phyloP scores from a whole-genome alignment of 2,797 vertebrate genomes.

The Sebastes paucispinis region DNA sequence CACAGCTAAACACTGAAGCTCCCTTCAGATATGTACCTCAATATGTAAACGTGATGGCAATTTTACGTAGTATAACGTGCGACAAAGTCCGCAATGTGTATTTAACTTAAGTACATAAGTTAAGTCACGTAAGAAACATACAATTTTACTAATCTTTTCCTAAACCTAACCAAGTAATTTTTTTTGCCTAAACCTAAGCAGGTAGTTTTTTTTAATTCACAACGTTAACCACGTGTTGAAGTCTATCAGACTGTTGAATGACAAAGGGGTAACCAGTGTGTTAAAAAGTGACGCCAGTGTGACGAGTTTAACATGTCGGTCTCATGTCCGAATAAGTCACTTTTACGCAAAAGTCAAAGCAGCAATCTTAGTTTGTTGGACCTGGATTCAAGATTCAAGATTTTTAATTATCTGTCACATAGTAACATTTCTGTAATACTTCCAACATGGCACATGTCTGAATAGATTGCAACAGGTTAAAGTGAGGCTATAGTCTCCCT shows the following conservation, averaged over 20 bases:
- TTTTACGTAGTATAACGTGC: no score
- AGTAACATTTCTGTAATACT: no score
- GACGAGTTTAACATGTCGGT: neutral
- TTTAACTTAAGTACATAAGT: neutral
- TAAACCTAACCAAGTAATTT: no score
- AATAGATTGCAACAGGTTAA: neutral
- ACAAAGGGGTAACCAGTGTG: neutral
- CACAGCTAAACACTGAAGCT: neutral
- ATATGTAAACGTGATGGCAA: no score
- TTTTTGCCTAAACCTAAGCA: neutral
- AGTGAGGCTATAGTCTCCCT: neutral
- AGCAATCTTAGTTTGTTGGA: neutral
- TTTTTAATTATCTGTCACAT: no score
- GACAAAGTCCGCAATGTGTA: no score
- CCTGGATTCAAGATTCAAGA: no score
- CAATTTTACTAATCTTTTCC: no score
- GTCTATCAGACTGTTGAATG: neutral
- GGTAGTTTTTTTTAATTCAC: neutral
- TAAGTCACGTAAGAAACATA: neutral
- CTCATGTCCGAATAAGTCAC: neutral
- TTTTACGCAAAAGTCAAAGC: neutral
- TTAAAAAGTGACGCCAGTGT: neutral
- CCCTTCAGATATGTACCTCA: no score
- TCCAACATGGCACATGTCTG: neutral
- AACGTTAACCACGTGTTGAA: neutral